Evolutionary conservation across 2,113 vertebrate species (phyloP), one percentile per base, ranked within the genome.

Genomic region (Carassius carassius): DNA sequence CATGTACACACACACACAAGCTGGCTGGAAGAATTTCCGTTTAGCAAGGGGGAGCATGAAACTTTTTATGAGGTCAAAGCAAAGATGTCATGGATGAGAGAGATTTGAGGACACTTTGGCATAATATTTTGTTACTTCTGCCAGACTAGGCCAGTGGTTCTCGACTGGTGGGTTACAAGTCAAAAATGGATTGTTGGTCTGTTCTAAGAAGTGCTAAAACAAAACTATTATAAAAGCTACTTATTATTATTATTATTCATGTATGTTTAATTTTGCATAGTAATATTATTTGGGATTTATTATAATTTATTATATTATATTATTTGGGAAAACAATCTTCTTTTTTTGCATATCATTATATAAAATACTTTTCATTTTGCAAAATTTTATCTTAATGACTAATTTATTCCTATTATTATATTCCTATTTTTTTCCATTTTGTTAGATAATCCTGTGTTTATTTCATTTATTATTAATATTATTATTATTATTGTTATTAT

Each of bases 11-110:
- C 87, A 86, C 82, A 58, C 81, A 75, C 65, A 44, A 60, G 82
- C 90, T 87, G 86, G 89, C 90, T 91, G 91, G 90, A 89, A 86
- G 87, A 85, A 83, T 89, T 89, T 91, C 87, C 91, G 92, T 89
- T 93, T 90, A 93, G 90, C 87, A 89, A 83, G 90, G 90, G 91
- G 90, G 90, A 92, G 87, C 73, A 86, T 84, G 81, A 93, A 93
- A 94, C 91, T 93, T 89, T 94, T 92, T 87, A 90, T 82, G 89
- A 93, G 91, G 93, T 95, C 92, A 94, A 58, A 81, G 77, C 44
- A 76, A 86, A 86, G 62, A 86, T 78, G 85, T 88, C 87, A 92
- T 88, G 88, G 83, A 85, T 86, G 82, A 49, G 56, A 60, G 85
- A 65, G 81, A 87, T 86, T 82, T 82, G 29, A 62, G 63, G 37